phyloP scores from a whole-genome alignment of 1,140 invertebrate species.

The Brachionus manjavacas region DNA sequence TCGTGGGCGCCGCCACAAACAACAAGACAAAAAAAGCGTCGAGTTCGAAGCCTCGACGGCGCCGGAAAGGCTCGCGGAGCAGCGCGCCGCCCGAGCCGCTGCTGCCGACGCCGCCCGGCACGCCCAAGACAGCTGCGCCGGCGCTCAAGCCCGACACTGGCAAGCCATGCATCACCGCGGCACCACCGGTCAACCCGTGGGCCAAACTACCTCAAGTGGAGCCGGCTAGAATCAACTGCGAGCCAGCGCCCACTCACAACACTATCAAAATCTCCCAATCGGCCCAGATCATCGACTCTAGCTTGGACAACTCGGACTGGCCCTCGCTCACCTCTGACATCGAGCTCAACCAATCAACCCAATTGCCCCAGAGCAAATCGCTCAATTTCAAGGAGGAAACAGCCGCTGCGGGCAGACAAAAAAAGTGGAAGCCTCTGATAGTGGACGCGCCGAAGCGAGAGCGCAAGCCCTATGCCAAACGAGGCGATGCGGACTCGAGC shows the following conservation, averaged over 20 bases:
- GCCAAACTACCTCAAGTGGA: conserved; percentile 8
- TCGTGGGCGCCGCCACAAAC: background rate
- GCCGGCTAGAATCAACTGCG: background rate
- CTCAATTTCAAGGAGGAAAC: background rate
- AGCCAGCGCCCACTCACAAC: background rate
- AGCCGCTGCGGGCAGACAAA: background rate
- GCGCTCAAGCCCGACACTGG: background rate
- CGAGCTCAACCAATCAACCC: background rate
- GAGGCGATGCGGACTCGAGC: background rate
- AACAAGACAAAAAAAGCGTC: background rate
- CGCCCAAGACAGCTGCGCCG: background rate
- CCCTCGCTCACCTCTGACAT: background rate
- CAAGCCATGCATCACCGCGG: background rate
- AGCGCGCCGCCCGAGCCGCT: background rate
- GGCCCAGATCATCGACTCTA: background rate
- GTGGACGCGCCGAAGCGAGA: background rate
- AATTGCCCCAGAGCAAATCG: conserved; percentile 25
- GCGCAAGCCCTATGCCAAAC: background rate
- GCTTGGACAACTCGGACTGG: conserved; percentile 32
- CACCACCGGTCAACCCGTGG: conserved; percentile 2
- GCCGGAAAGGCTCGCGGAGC: background rate
- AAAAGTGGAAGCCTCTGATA: conserved; percentile 16
- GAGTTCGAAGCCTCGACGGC: background rate
- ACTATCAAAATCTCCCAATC: background rate
- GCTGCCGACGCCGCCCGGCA: background rate